Evolutionary conservation across 2,113 vertebrate species (phyloP), one percentile per base, ranked within the genome.

Genomic region (Calyptomena viridis): DNA sequence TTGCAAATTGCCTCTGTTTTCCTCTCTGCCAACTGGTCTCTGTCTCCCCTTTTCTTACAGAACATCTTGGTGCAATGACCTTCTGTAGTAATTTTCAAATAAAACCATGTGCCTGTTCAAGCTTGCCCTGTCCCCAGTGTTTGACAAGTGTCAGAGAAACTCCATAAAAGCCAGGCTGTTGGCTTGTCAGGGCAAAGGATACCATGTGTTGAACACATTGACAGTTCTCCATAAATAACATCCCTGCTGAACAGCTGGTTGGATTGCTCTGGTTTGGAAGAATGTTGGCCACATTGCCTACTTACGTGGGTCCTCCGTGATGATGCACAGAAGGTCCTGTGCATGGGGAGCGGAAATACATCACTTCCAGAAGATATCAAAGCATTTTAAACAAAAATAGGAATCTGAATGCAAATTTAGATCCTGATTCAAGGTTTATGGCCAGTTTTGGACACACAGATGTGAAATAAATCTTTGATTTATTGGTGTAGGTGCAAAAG

Each of bases 191-290:
- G n/a, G 73, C 95, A 89, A 33, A 90, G 88, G 83, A 94, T 73
- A 68, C 76, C 94, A 94, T 95, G 88, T 97, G 95, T 89, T 86
- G 90, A 96, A 94, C 95, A 96, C 93, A 94, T 87, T 95, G 94
- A 66, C 88, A 93, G 88, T 7, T 58, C 80, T 78, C 93, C 94
- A 93, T 87, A 97, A 96, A 92, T 72, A 96, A 69, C 88, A 79
- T 23, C 86, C 60, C 92, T 80, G 93, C 52, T 39, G 87, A 95
- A 59, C 90, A 94, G 87, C 93, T 95, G 95, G 84, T 47, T 87
- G 87, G 72, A 25, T 66, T 76, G 84, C 94, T 88, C 5, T 84
- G 91, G 82, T 90, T 94, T 42, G 83, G 94, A 96, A 96, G 85
- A 97, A 97, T 94, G 95, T 46, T 88, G 85, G 87, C 94, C 83